Base-by-base conservation (phyloP, 1,140 invertebrate species). In the Phenacoccus solenopsis region DNA sequence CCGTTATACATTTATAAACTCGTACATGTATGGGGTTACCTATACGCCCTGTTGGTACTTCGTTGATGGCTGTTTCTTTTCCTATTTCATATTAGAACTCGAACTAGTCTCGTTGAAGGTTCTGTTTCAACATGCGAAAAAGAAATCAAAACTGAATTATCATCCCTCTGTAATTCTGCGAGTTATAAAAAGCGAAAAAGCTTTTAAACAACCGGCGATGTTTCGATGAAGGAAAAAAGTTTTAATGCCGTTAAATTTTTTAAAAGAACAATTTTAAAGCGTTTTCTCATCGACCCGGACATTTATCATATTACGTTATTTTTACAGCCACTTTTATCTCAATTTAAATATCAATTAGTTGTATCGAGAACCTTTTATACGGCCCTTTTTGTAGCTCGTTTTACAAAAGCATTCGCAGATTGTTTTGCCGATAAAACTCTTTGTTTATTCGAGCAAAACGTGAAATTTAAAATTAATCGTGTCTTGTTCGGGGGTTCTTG, bases 261-360 rank as follows among this genome's bases (percentile, higher is more conserved):
- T 3, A 49, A 49, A 49, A 49, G 38, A 49, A n/a, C 38, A 49
- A 49, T 49, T 49, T 49, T 49, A 49, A 49, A 49, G 12, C 38
- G 20, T 49, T 49, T 49, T 49, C 38, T n/a, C 13, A 10, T 49
- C 38, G 38, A 3, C 38, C 38, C 16, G 38, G 38, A 49, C 16
- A n/a, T 49, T 49, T 49, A 49, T 49, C 38, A 49, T 49, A 49
- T 49, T 49, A 49, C 38, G 38, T 16, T 49, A 49, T 49, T 49
- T 49, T 49, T 49, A 49, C 13, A 49, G 38, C 13, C 12, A n/a
- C 38, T 49, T 32, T 49, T 49, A 49, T 49, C 38, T 49, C 38
- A 49, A 49, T 49, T 49, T 49, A n/a, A 49, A 49, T 49, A 49
- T 49, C 38, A 49, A 49, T 49, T 49, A 49, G 38, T 49, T 49